Evolutionary conservation across 1,140 invertebrate genomes (phyloP).

Genomic region (Mizuhopecten yessoensis): DNA sequence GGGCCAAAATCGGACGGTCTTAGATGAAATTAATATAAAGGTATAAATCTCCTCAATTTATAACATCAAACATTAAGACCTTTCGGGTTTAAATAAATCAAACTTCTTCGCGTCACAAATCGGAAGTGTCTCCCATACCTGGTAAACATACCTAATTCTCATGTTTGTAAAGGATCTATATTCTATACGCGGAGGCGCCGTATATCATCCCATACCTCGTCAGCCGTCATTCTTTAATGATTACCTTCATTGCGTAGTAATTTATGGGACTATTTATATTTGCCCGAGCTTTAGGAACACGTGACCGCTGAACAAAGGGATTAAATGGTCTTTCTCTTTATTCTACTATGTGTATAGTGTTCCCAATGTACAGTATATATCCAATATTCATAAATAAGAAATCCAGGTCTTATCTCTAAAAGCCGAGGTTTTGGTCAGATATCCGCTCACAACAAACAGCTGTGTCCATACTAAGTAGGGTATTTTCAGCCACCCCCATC

Average conservation of each 20-base stretch:
- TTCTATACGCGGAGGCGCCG: constrained; percentile 12
- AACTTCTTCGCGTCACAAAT: not conserved
- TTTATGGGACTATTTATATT: constrained; percentile 36
- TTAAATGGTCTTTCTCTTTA: not conserved
- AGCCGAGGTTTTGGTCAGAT: not conserved
- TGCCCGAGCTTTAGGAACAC: constrained; percentile 15
- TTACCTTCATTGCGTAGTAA: constrained; percentile 15
- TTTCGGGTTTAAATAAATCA: constrained; percentile 39
- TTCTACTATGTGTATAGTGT: not conserved
- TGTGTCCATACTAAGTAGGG: not conserved
- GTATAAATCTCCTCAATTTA: constrained; percentile 3
- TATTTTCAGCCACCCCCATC: not conserved
- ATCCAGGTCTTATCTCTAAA: constrained; percentile 33
- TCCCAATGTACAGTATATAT: not conserved
- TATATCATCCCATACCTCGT: constrained; percentile 13
- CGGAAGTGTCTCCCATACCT: not conserved
- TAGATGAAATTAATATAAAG: constrained; percentile 22
- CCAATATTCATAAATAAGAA: constrained; percentile 28
- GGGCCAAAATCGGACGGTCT: not conserved
- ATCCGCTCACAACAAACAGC: not conserved
- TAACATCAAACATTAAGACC: constrained; percentile 1
- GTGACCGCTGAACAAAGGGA: constrained; percentile 25
- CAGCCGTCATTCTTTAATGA: constrained; percentile 26
- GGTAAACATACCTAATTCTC: constrained; percentile 9
- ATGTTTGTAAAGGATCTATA: constrained; percentile 29